phyloP scores from a whole-genome alignment of 2,888 invertebrate species.

The Epistrophe grossulariae region DNA sequence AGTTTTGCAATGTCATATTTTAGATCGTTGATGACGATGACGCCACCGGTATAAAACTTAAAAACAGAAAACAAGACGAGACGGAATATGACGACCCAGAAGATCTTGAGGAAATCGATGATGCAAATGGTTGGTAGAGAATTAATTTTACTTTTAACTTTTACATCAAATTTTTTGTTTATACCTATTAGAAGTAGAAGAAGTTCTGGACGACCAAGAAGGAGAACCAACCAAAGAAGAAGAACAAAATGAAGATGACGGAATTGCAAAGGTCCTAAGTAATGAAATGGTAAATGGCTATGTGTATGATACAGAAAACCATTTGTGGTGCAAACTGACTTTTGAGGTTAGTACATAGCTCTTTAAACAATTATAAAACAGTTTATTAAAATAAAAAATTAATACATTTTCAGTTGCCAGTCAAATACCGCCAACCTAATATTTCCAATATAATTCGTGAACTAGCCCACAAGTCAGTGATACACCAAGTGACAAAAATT shows the following conservation, averaged over 20 bases:
- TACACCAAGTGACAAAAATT: conserved; percentile 92
- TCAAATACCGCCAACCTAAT: conserved; percentile 89
- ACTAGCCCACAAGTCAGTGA: conserved; percentile 88
- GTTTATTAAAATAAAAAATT: conserved; percentile 30
- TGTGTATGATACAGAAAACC: conserved; percentile 89
- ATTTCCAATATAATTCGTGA: conserved; percentile 90
- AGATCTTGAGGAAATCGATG: conserved; percentile 85
- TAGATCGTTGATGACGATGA: conserved; percentile 82
- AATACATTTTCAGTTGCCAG: conserved; percentile 84
- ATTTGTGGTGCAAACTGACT: conserved; percentile 93
- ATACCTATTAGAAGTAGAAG: conserved; percentile 75
- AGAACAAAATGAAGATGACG: conserved; percentile 79
- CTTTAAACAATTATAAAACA: background rate
- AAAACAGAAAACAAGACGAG: conserved; percentile 86
- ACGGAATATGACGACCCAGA: conserved; percentile 89
- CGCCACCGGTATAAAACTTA: conserved; percentile 84
- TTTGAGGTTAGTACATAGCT: conserved; percentile 86
- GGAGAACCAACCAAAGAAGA: conserved; percentile 9
- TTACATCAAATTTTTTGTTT: background rate
- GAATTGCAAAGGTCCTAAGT: conserved; percentile 79
- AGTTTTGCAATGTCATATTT: background rate
- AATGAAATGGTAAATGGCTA: conserved; percentile 85
- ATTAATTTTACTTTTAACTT: background rate
- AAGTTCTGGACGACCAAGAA: conserved; percentile 76
- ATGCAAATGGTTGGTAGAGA: conserved; percentile 79